phyloP scores from a whole-genome alignment of 2,888 invertebrate species.

The Gandaritis pyraliata region DNA sequence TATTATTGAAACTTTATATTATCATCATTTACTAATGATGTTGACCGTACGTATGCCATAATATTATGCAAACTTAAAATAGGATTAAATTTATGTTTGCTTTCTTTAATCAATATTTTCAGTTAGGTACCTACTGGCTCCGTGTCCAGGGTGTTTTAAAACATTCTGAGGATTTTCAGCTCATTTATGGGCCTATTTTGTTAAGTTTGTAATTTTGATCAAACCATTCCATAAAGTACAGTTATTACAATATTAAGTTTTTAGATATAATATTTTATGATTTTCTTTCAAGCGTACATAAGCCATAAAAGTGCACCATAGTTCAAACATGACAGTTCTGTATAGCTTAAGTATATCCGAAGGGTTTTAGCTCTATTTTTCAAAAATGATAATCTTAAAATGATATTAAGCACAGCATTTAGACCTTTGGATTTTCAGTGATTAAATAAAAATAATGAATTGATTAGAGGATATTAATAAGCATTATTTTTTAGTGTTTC shows the following conservation, averaged over 20 bases:
- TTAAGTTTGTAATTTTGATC: slow-evolving; percentile 6
- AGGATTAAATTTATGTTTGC: not conserved
- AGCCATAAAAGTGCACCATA: slow-evolving; percentile 46
- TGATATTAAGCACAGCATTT: slow-evolving; percentile 36
- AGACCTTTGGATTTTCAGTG: slow-evolving; percentile 58
- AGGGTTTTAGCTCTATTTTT: slow-evolving; percentile 26
- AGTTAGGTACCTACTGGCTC: no score
- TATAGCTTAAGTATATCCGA: slow-evolving; percentile 55
- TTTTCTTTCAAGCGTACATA: slow-evolving; percentile 7
- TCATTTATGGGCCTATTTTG: no score
- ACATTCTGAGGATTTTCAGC: no score
- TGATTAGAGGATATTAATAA: slow-evolving; percentile 76
- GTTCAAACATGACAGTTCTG: slow-evolving; percentile 49
- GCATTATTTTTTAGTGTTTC: slow-evolving; percentile 81
- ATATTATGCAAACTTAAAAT: slow-evolving; percentile 3
- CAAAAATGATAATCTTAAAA: slow-evolving; percentile 21
- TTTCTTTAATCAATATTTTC: no score
- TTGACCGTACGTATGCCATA: not conserved
- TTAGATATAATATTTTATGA: no score
- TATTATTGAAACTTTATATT: no score
- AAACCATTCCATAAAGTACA: slow-evolving; percentile 37
- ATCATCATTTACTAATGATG: no score
- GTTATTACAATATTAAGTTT: not conserved
- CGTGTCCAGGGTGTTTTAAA: no score
- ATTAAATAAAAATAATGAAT: slow-evolving; percentile 74